Conservation (phyloP, 2,113 vertebrate species). For the Tachycineta bicolor region DNA sequence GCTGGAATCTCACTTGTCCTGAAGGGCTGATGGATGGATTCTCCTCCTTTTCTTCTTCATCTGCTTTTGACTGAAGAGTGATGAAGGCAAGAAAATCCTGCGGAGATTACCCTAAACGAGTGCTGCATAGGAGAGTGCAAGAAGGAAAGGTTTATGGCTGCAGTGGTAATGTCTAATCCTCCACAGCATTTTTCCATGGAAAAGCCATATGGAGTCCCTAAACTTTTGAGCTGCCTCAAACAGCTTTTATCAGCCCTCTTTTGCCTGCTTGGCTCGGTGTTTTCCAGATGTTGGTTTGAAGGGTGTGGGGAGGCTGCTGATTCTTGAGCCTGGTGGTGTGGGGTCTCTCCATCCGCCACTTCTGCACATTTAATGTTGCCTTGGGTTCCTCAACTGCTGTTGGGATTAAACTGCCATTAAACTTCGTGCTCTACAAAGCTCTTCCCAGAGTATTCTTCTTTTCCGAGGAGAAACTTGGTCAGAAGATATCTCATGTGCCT, state of each 20-base stretch:
- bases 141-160: neutral
- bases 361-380: neutral
- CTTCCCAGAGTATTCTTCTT: neutral
- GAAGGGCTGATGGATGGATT: neutral
- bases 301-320: neutral
- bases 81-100: neutral
- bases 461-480: neutral
- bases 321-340: neutral
- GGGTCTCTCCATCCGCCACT: neutral
- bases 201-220: neutral
- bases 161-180: neutral
- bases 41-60: neutral
- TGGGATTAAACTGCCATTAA: neutral
- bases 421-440: neutral
- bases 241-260: neutral
- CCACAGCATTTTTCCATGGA: neutral
- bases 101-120: neutral
- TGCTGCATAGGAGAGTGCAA: neutral
- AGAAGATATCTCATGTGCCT: neutral
- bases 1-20: neutral
- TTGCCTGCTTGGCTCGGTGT: neutral
- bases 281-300: slow-evolving; percentile 7
- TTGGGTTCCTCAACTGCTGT: neutral
- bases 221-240: neutral
- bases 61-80: neutral